A percentile compares a stretch with the other conserved stretches of the same genome.
phyloP scores from a whole-genome alignment of 2,113 vertebrate species.

The Lipophrys pholis region DNA sequence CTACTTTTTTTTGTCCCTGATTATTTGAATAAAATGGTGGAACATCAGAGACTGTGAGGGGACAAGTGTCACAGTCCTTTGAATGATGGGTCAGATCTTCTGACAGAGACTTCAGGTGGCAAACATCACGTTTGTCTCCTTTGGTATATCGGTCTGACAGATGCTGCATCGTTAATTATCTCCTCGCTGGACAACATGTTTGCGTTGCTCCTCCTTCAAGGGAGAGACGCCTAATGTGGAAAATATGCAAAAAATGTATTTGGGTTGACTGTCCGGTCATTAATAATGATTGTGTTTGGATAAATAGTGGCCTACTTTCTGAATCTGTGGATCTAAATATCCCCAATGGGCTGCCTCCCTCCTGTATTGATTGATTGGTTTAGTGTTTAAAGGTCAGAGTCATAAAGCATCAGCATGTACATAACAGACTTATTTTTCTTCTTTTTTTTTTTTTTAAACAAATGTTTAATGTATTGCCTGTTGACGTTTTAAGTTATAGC shows the following conservation, averaged over 20 bases:
- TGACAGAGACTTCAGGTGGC: slow-evolving; percentile 33
- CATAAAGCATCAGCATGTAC: slow-evolving; percentile 85
- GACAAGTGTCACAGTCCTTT: slow-evolving; percentile 11
- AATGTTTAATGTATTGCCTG: slow-evolving; percentile 73
- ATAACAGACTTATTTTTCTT: slow-evolving; percentile 74
- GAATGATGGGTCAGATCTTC: slow-evolving; percentile 35
- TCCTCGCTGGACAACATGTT: slow-evolving; percentile 38
- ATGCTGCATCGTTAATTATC: slow-evolving; percentile 51
- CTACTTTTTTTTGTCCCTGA: neutral
- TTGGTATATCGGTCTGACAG: slow-evolving; percentile 19
- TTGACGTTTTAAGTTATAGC: slow-evolving; percentile 60
- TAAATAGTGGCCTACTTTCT: slow-evolving; percentile 86
- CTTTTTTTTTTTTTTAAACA: slow-evolving; percentile 72
- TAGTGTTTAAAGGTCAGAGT: slow-evolving; percentile 84
- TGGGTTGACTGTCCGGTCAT: slow-evolving; percentile 83
- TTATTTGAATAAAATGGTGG: neutral
- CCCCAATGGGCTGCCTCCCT: slow-evolving; percentile 81
- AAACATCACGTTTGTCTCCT: slow-evolving; percentile 28
- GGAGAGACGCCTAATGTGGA: slow-evolving; percentile 55
- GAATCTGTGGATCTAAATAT: slow-evolving; percentile 84
- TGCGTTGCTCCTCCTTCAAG: slow-evolving; percentile 24
- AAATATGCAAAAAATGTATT: slow-evolving; percentile 83
- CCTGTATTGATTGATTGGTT: slow-evolving; percentile 83
- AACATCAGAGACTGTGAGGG: neutral
- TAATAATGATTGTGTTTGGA: slow-evolving; percentile 84